Base-by-base conservation (phyloP, 1,140 invertebrate species). In the Adoxophyes honmai region DNA sequence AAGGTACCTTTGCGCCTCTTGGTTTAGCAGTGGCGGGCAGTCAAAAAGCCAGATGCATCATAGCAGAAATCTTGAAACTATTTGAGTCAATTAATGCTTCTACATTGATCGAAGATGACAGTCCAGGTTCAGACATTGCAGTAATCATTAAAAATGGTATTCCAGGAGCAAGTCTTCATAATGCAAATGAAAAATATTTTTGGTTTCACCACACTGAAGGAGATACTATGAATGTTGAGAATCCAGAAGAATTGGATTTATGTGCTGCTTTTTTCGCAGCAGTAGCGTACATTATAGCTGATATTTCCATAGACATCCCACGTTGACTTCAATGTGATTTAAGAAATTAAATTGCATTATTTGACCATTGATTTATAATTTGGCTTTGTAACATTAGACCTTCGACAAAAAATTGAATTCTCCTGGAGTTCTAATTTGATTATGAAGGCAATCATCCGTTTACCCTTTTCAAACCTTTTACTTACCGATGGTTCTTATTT, bases 141-240 rank as follows among this genome's bases (percentile, higher is more conserved):
- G 73, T 90, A 0, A 94, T 94, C 86, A 85, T 91, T 6, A 55
- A 89, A 8, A 77, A 86, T 10, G 93, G 94, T 10, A 90, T 96
- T 4, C 95, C 95, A 6, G 92, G 92, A 15, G 93, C 91, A 0
- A 91, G 91, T 59, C 86, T 96, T 1, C 81, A 91, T 42, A 96
- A 93, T 65, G 88, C 91, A 34, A 93, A 95, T 77, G 91, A 92
- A 33, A 90, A 90, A 60, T 97, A 97, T 72, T 96, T 96, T 73
- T 95, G 94, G 91, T 97, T 92, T 76, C 96, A 97, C 81, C 96
- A 97, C 68, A 91, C 93, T 0, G 89, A 93, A 67, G 95, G 92
- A 5, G 96, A 97, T 76, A 95, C 92, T 0, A 95, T 97, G 92
- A 90, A 92, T 38, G 92, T 95, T 0, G 92, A 95, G 78, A 84